Evolutionary conservation across 2,113 vertebrate genomes (phyloP).

Genomic region (Rhinogobius similis): DNA sequence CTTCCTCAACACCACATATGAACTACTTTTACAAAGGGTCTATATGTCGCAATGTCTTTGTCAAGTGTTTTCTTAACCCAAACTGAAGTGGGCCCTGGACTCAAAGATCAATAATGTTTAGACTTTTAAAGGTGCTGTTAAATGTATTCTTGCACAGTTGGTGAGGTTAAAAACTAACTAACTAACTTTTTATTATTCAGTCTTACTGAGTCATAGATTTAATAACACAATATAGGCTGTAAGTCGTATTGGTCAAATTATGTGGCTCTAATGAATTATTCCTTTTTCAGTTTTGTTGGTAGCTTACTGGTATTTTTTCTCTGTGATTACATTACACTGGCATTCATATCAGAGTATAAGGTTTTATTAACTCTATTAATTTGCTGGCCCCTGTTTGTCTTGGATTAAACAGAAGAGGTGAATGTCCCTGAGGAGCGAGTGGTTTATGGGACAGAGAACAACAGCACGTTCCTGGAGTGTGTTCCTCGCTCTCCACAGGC

Average conservation of each 20-base stretch:
- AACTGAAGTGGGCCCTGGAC: slow-evolving; percentile 1
- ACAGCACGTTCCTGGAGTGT: slow-evolving; percentile 94
- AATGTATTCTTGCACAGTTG: not conserved
- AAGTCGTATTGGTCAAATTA: not conserved
- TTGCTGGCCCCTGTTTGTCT: not conserved
- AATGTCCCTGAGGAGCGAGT: slow-evolving; percentile 76
- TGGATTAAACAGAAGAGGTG: slow-evolving; percentile 65
- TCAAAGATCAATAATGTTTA: not conserved
- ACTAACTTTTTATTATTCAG: no score
- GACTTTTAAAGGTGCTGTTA: not conserved
- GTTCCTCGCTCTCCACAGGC: slow-evolving; percentile 89
- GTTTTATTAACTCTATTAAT: no score
- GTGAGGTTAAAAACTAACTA: not conserved
- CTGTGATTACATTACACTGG: not conserved
- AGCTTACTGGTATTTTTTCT: not conserved
- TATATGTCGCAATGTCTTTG: slow-evolving; percentile 29
- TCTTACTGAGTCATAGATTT: no score
- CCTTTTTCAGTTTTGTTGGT: no score
- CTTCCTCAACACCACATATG: slow-evolving; percentile 17
- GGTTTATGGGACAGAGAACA: slow-evolving; percentile 88
- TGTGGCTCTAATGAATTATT: not conserved
- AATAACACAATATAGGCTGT: no score
- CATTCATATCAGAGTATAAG: no score
- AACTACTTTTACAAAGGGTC: not conserved
- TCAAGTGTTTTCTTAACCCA: slow-evolving; percentile 4